Evolutionary conservation across 2,888 invertebrate genomes (phyloP).

Genomic region (Cheilosia vulpina): DNA sequence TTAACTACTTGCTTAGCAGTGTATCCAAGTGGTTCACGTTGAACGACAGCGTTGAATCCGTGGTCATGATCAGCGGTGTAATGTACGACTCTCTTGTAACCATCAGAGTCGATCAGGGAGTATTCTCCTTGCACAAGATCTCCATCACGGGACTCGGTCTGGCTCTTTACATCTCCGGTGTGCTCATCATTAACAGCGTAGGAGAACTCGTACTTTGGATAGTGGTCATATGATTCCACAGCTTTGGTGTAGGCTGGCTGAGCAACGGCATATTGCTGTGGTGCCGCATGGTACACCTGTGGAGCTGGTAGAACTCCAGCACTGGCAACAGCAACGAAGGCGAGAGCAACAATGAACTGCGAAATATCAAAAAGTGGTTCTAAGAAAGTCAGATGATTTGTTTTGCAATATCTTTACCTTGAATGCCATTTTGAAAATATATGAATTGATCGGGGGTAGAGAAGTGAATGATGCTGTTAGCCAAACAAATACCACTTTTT

Average conservation of each 20-base stretch:
- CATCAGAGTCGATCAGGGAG: constrained; percentile 84
- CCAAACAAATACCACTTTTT: neutral
- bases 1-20: constrained; percentile 70
- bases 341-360: constrained; percentile 77
- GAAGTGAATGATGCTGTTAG: constrained; percentile 27
- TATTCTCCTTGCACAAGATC: constrained; percentile 85
- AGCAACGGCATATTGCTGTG: constrained; percentile 23
- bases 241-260: constrained; percentile 66
- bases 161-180: constrained; percentile 83
- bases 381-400: neutral
- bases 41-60: constrained; percentile 76
- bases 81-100: constrained; percentile 85
- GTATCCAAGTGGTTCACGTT: constrained; percentile 69
- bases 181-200: constrained; percentile 82
- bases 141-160: constrained; percentile 86
- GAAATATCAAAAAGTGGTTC: neutral
- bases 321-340: constrained; percentile 78
- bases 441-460: neutral
- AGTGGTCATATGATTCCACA: constrained; percentile 75
- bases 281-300: constrained; percentile 49
- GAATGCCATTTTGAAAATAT: constrained; percentile 77
- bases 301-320: constrained; percentile 75
- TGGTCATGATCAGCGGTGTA: constrained; percentile 82
- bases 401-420: constrained; percentile 75
- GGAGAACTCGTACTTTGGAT: constrained; percentile 81